Conservation (phyloP, 2,888 invertebrate genomes). For the Drosophila lacicola region DNA sequence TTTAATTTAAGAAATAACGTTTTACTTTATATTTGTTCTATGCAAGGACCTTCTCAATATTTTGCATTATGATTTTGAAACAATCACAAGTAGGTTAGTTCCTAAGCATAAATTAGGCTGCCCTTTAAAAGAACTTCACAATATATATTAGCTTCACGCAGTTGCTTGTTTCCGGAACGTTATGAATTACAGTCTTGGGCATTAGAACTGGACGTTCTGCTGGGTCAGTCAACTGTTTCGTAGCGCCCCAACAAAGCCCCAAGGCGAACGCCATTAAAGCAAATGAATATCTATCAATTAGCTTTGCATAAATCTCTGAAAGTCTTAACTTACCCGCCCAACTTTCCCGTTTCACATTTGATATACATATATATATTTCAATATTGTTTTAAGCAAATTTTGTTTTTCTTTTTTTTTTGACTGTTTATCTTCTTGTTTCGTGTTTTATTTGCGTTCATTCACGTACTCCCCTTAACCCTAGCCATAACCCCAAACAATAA, state of each 20-base stretch:
- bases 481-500: slow-evolving; percentile 11
- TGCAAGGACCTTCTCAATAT: slow-evolving; percentile 85
- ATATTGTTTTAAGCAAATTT: slow-evolving; percentile 2
- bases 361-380: slow-evolving; percentile 1
- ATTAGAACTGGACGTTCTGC: slow-evolving; percentile 10
- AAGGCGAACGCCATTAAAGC: not conserved
- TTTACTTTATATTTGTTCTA: slow-evolving; percentile 19
- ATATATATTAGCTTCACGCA: not conserved
- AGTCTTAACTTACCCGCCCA: slow-evolving; percentile 1
- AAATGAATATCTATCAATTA: not conserved
- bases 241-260: not conserved
- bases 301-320: not conserved
- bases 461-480: slow-evolving; percentile 6
- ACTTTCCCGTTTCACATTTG: slow-evolving; percentile 14
- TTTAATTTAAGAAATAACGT: slow-evolving; percentile 16
- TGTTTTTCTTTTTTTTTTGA: not conserved
- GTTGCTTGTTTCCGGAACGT: not conserved
- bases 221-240: slow-evolving; percentile 1
- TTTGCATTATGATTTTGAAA: slow-evolving; percentile 54
- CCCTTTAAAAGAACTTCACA: not conserved
- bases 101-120: not conserved
- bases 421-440: not conserved
- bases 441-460: slow-evolving; percentile 7
- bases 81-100: not conserved
- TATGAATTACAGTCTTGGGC: not conserved